Evolutionary conservation across 2,888 invertebrate species (phyloP).

Genomic region (Zygaena filipendulae): DNA sequence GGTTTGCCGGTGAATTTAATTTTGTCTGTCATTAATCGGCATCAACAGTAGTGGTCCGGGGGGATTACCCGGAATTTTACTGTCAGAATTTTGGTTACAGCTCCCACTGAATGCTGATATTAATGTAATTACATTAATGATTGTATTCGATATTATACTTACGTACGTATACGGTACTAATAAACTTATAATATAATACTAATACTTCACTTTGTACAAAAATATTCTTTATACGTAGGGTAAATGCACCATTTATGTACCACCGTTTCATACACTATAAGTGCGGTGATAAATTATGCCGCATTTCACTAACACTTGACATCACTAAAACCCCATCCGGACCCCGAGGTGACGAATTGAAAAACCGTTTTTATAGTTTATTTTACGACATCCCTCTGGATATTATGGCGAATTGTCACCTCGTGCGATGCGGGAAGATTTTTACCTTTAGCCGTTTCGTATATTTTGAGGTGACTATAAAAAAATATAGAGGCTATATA

Average conservation of each 20-base stretch:
- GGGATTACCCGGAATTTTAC: conserved; percentile 54
- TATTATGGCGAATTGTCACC: conserved; percentile 22
- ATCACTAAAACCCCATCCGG: conserved; percentile 18
- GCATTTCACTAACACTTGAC: conserved; percentile 6
- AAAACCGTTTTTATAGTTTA: conserved; percentile 43
- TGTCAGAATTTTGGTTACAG: conserved; percentile 39
- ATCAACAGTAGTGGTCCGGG: conserved; percentile 35
- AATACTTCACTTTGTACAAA: too few species aligned
- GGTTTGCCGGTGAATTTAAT: conserved; percentile 52
- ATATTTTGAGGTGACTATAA: too few species aligned
- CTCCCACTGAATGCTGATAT: too few species aligned
- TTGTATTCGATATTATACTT: too few species aligned
- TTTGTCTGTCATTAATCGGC: conserved; percentile 56
- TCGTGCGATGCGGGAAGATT: too few species aligned
- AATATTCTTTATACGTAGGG: too few species aligned
- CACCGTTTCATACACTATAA: conserved; percentile 6
- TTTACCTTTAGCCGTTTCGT: too few species aligned
- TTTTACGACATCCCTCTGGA: conserved; percentile 32
- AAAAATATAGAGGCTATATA: too few species aligned
- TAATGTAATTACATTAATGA: too few species aligned
- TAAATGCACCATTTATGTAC: too few species aligned
- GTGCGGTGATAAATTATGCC: conserved; percentile 22
- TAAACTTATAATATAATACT: too few species aligned
- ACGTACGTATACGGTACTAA: too few species aligned
- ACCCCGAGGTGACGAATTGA: conserved; percentile 41